Conservation (phyloP, 2,888 invertebrate species). For the Drosophila acutilabella region DNA sequence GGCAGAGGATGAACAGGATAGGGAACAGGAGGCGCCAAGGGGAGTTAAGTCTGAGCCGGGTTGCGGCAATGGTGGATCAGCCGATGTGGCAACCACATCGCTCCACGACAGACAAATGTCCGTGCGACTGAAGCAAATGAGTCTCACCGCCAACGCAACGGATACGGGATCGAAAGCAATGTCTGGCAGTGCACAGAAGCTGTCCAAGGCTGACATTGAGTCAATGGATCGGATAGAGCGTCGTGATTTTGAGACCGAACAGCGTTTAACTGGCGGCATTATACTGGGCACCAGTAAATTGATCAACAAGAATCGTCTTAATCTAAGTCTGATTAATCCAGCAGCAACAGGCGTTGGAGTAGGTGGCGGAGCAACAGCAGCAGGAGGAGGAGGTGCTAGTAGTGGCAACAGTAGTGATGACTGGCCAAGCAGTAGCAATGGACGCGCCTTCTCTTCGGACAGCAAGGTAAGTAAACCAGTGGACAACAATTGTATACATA, state of each 20-base stretch:
- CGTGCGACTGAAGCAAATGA: conserved; percentile 82
- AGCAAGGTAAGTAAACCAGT: conserved; percentile 77
- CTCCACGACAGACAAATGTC: conserved; percentile 82
- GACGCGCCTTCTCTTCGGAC: conserved; percentile 82
- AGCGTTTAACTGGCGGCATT: conserved; percentile 83
- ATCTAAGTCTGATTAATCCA: conserved; percentile 83
- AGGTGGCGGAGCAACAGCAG: conserved; percentile 11
- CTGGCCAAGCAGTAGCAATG: conserved; percentile 79
- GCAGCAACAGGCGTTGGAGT: conserved; percentile 20
- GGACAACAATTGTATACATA: not conserved
- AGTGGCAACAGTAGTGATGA: conserved; percentile 64
- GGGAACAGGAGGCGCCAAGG: conserved; percentile 14
- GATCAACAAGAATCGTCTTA: conserved; percentile 82
- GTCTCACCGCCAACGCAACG: conserved; percentile 66
- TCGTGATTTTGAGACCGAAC: conserved; percentile 84
- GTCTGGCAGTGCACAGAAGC: conserved; percentile 8
- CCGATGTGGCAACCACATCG: conserved; percentile 58
- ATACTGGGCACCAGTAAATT: conserved; percentile 83
- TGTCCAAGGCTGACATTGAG: conserved; percentile 82
- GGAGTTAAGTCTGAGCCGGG: conserved; percentile 51
- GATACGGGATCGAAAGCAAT: conserved; percentile 23
- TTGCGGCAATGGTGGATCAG: conserved; percentile 23
- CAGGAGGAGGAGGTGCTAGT: conserved; percentile 5
- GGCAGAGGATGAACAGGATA: conserved; percentile 23
- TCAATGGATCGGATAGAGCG: conserved; percentile 85